Percentiles rank a stretch among this genome's conserved stretches.
phyloP scores from a whole-genome alignment of 2,888 invertebrate species.

The Polydesmus complanatus region DNA sequence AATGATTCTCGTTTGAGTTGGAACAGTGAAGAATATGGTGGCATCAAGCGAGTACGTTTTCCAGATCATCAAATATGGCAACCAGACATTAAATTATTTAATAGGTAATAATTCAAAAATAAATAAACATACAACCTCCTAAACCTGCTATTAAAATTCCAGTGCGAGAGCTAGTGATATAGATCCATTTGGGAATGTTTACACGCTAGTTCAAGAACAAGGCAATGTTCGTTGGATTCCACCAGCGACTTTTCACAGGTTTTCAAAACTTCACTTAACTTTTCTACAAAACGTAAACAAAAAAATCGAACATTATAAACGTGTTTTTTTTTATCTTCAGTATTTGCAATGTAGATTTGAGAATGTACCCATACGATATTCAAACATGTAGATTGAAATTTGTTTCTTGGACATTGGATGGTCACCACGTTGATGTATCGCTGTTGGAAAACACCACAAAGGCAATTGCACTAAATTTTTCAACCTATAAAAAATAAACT shows the following conservation, averaged over 20 bases:
- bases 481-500: neutral
- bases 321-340: too few species aligned
- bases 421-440: neutral
- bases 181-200: conserved; percentile 8
- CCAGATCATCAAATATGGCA: conserved; percentile 6
- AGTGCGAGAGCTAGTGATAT: conserved; percentile 7
- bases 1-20: conserved; percentile 5
- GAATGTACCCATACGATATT: conserved; percentile 4
- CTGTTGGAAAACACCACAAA: neutral
- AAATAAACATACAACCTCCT: neutral
- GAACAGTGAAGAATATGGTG: neutral
- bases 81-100: conserved; percentile 8
- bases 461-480: neutral
- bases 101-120: neutral
- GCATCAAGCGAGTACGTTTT: conserved; percentile 1
- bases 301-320: too few species aligned
- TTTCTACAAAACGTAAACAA: too few species aligned
- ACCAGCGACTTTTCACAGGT: conserved; percentile 8
- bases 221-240: conserved; percentile 8
- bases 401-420: conserved; percentile 4
- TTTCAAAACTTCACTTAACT: too few species aligned
- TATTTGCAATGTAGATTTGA: conserved; percentile 3
- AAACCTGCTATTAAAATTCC: neutral
- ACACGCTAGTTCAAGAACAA: neutral
- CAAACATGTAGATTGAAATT: conserved; percentile 2